A percentile compares a stretch with the other conserved stretches of the same genome.
Conservation (phyloP, 2,113 vertebrate species). For the Callipepla squamata region DNA sequence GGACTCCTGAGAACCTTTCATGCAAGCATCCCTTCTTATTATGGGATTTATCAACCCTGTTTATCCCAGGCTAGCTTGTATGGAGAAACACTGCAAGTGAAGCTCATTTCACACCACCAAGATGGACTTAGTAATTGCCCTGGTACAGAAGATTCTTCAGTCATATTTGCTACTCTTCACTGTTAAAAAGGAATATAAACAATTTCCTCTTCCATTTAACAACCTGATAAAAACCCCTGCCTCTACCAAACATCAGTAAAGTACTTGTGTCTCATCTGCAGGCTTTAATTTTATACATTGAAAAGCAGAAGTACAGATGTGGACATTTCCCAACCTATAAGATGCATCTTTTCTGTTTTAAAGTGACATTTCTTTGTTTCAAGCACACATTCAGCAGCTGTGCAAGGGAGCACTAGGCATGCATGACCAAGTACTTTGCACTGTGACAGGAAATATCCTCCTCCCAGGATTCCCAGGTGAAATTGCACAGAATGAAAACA, state of each 20-base stretch:
- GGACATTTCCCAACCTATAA: background rate
- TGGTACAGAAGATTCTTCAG: background rate
- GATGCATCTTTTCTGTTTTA: background rate
- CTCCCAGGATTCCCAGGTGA: background rate
- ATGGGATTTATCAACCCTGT: background rate
- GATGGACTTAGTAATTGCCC: background rate
- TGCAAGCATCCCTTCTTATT: background rate
- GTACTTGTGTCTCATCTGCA: background rate
- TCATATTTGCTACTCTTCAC: rapidly evolving
- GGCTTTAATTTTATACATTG: background rate
- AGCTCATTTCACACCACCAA: background rate
- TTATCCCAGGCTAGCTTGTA: background rate
- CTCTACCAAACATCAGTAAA: background rate
- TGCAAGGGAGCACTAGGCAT: background rate
- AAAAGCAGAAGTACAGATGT: background rate
- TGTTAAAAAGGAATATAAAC: background rate
- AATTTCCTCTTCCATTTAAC: background rate
- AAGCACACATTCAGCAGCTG: background rate
- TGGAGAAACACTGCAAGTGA: rapidly evolving
- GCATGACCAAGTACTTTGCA: background rate
- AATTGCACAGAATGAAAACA: background rate
- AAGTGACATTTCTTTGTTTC: background rate
- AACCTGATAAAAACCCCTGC: background rate
- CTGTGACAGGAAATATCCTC: background rate
- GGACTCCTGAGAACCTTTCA: rapidly evolving